Percentiles rank a stretch among this genome's conserved stretches.
Evolutionary conservation across 2,888 invertebrate genomes (phyloP).

Genomic region (Eudasyphora cyanicolor): DNA sequence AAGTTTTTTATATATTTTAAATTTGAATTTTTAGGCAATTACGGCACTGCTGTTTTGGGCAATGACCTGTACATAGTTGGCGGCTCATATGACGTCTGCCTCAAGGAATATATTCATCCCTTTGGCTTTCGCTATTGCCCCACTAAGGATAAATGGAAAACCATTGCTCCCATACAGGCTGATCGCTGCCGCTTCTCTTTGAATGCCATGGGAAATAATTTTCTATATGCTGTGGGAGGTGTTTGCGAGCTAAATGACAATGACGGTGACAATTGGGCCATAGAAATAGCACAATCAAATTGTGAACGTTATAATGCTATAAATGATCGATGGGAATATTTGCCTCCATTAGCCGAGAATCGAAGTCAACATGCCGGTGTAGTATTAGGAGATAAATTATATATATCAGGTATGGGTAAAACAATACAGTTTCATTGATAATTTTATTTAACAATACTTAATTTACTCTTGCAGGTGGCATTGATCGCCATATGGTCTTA

Average conservation of each 20-base stretch:
- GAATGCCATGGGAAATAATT: conserved; percentile 81
- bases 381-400: conserved; percentile 76
- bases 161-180: conserved; percentile 84
- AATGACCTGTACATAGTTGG: conserved; percentile 87
- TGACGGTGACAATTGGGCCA: conserved; percentile 76
- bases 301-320: conserved; percentile 84
- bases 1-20: neutral
- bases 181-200: conserved; percentile 86
- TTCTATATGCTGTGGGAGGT: conserved; percentile 85
- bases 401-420: conserved; percentile 77
- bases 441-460: too few relatives aligned
- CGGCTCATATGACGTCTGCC: conserved; percentile 86
- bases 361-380: conserved; percentile 84
- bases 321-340: conserved; percentile 83
- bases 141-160: conserved; percentile 84
- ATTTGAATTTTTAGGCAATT: conserved; percentile 80
- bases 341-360: conserved; percentile 82
- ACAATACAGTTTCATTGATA: too few relatives aligned
- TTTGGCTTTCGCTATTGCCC: conserved; percentile 86
- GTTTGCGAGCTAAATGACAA: conserved; percentile 82
- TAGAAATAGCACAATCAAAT: conserved; percentile 76
- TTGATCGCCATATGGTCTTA: conserved; percentile 79
- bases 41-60: conserved; percentile 85
- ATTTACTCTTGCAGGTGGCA: conserved; percentile 72
- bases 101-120: conserved; percentile 86